These are phyloP conservation scores for Danio choprae DNA, from an alignment of 2,797 vertebrate species.

Conservation along the genomic window DNA sequence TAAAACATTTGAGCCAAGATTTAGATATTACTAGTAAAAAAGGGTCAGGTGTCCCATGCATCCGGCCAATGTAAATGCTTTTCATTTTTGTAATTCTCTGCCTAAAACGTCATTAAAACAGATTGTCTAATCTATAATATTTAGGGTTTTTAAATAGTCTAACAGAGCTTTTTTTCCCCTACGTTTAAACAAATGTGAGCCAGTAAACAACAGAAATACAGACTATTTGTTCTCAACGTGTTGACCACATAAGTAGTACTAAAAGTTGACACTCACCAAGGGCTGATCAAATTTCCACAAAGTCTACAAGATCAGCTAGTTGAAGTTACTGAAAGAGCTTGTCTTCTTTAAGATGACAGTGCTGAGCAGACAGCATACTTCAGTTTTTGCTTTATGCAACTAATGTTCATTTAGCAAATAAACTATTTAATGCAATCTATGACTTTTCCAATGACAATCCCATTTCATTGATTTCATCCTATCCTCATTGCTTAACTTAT, in stretches of 20 bases:
- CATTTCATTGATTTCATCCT: background rate
- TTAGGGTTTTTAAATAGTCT: background rate
- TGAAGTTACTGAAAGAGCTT: constrained; percentile 13
- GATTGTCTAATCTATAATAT: background rate
- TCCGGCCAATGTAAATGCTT: background rate
- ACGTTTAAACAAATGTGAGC: background rate
- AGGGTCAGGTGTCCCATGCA: background rate
- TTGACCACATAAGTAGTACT: constrained; percentile 18
- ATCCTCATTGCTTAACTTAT: background rate
- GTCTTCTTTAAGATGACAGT: constrained; percentile 5
- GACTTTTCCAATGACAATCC: constrained; percentile 1
- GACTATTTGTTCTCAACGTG: background rate
- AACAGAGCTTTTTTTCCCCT: background rate
- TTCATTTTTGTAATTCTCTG: constrained; percentile 1
- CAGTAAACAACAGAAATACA: constrained; percentile 17
- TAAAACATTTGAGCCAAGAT: background rate
- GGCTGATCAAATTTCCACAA: constrained; percentile 9
- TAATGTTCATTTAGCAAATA: background rate
- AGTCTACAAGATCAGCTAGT: constrained; percentile 24
- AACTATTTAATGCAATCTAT: background rate
- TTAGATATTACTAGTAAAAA: background rate
- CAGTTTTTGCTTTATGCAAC: background rate
- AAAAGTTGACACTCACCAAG: constrained; percentile 36
- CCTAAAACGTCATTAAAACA: background rate
- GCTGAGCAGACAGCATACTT: background rate